Conservation (phyloP, 1,140 invertebrate genomes). For the Zaprionus africanus region DNA sequence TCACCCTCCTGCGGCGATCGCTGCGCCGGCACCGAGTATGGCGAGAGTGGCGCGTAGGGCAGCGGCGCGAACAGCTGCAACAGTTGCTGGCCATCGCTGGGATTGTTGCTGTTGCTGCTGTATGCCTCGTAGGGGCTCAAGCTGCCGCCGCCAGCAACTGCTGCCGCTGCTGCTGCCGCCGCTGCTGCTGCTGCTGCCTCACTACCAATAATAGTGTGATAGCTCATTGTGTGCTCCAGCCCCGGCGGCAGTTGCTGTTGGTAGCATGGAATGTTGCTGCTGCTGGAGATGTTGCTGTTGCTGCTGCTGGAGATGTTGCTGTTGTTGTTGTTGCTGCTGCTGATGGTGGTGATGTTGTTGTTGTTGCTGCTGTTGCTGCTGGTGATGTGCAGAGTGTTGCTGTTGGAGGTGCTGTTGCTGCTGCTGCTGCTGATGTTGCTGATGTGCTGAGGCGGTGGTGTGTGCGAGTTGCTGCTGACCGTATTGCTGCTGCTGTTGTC, state of each 20-base stretch:
- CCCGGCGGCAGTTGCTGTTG: slow-evolving; percentile 80
- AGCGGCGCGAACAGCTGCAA: slow-evolving; percentile 69
- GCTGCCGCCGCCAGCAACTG: neutral
- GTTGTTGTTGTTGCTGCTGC: slow-evolving; percentile 72
- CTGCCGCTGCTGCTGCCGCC: slow-evolving; percentile 29
- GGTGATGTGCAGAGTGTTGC: slow-evolving; percentile 83
- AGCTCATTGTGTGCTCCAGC: slow-evolving; percentile 83
- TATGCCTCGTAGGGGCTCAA: slow-evolving; percentile 26
- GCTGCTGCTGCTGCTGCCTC: slow-evolving; percentile 12
- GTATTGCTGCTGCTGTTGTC: slow-evolving; percentile 39
- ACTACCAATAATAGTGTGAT: slow-evolving; percentile 85
- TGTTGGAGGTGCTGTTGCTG: slow-evolving; percentile 40
- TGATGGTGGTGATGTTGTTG: slow-evolving; percentile 67
- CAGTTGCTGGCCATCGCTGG: slow-evolving; percentile 63
- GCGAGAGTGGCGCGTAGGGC: slow-evolving; percentile 62
- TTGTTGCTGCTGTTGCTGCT: slow-evolving; percentile 58
- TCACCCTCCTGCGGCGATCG: slow-evolving; percentile 79
- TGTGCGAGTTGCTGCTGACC: slow-evolving; percentile 25
- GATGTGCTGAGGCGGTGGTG: slow-evolving; percentile 53
- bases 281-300: slow-evolving; percentile 59
- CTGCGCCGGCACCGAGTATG: slow-evolving; percentile 68
- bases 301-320: slow-evolving; percentile 66
- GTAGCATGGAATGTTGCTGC: slow-evolving; percentile 76
- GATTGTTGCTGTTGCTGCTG: slow-evolving; percentile 33
- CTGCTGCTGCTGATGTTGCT: slow-evolving; percentile 43